phyloP scores from a whole-genome alignment of 1,140 invertebrate species.

The Physella acuta region DNA sequence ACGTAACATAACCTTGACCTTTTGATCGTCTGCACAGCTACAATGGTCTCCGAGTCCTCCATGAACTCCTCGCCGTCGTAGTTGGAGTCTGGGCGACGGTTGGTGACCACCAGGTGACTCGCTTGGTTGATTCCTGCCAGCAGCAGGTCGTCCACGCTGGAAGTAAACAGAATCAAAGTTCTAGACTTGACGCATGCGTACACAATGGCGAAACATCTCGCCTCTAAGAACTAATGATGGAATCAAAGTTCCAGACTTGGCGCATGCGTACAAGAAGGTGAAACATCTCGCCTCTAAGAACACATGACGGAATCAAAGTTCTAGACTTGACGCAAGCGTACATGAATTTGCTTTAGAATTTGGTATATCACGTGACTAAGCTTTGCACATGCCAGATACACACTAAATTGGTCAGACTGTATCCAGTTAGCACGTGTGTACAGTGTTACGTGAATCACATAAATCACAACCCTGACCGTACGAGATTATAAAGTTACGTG shows the following conservation, averaged over 20 bases:
- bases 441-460: background rate
- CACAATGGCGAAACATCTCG: background rate
- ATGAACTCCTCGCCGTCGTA: conserved; percentile 91
- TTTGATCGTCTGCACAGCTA: conserved; percentile 98
- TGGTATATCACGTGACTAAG: background rate
- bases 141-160: conserved; percentile 88
- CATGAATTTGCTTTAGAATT: background rate
- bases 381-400: background rate
- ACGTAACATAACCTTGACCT: no score
- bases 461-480: background rate
- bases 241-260: background rate
- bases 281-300: background rate
- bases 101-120: conserved; percentile 95
- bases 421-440: background rate
- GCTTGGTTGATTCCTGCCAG: conserved; percentile 92
- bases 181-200: background rate
- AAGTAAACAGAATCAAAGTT: conserved; percentile 42
- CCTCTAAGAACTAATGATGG: background rate
- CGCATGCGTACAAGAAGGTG: background rate
- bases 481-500: background rate
- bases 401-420: background rate
- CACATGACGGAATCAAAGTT: background rate
- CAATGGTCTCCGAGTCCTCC: conserved; percentile 95
- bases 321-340: background rate
- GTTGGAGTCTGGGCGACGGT: conserved; percentile 88